phyloP scores from a whole-genome alignment of 2,113 vertebrate genomes.

The Eolophus roseicapilla region DNA sequence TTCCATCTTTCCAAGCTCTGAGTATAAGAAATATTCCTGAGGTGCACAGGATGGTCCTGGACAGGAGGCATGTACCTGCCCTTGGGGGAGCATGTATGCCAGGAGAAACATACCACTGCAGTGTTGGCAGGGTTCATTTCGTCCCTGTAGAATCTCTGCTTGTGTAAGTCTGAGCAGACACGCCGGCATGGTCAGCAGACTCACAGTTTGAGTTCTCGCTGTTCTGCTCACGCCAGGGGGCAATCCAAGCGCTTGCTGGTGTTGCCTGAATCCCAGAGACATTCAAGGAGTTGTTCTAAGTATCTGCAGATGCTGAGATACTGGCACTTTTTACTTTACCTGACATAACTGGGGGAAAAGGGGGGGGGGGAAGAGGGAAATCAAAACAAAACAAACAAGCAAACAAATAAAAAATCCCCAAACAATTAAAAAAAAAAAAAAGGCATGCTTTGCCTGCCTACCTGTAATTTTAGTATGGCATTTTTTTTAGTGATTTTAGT shows the following conservation, averaged over 20 bases:
- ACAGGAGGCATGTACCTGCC: background rate
- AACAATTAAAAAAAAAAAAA: background rate
- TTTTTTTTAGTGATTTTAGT: too few species aligned
- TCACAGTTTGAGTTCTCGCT: background rate
- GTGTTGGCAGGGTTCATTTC: background rate
- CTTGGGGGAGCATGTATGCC: background rate
- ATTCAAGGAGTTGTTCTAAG: background rate
- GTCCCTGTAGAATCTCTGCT: background rate
- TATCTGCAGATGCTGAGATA: background rate
- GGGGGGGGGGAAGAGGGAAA: too few species aligned
- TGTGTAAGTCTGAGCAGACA: background rate
- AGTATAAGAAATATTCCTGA: background rate
- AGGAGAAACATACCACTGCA: background rate
- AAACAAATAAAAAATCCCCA: background rate
- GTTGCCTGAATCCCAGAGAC: background rate
- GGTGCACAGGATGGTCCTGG: background rate
- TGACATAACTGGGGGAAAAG: too few species aligned
- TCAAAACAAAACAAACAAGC: background rate
- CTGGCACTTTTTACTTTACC: too few species aligned
- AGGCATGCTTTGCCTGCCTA: too few species aligned
- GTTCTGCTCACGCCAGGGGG: background rate
- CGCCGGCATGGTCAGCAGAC: background rate
- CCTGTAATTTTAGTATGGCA: too few species aligned
- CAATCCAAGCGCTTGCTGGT: background rate
- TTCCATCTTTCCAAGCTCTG: background rate